Evolutionary conservation across 2,888 invertebrate species (phyloP).

Genomic region (Ennomos quercinarius): DNA sequence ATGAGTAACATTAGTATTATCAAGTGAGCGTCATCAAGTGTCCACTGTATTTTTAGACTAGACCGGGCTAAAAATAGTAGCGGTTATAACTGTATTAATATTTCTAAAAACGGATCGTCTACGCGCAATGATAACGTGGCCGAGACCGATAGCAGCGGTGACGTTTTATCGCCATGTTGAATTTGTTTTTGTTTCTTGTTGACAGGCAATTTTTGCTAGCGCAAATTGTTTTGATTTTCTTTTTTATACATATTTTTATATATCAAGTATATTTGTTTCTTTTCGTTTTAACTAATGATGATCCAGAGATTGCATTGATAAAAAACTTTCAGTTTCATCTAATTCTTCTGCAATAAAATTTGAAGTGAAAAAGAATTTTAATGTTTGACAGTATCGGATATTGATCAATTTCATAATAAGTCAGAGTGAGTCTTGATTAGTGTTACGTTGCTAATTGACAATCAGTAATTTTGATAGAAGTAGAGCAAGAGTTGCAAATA

Average conservation of each 20-base stretch:
- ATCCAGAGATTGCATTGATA: background rate
- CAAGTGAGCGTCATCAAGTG: conserved; percentile 77
- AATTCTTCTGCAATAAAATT: too few relatives aligned
- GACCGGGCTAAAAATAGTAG: conserved; percentile 83
- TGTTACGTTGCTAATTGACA: background rate
- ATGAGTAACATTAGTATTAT: conserved; percentile 80
- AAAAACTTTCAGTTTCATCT: too few relatives aligned
- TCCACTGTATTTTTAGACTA: conserved; percentile 81
- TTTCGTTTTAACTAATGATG: background rate
- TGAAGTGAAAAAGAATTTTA: too few relatives aligned
- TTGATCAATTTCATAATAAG: background rate
- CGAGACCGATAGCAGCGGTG: conserved; percentile 73
- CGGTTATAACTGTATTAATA: conserved; percentile 85
- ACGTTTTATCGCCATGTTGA: conserved; percentile 66
- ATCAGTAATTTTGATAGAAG: background rate
- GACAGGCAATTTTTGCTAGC: conserved; percentile 48
- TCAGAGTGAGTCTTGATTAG: background rate
- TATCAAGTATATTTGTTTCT: background rate
- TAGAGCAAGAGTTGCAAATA: conserved; percentile 1
- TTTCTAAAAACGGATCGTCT: conserved; percentile 85
- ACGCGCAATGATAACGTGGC: conserved; percentile 75
- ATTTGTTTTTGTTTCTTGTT: conserved; percentile 61
- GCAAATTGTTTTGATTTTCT: conserved; percentile 35
- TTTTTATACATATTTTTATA: too few relatives aligned
- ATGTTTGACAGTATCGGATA: too few relatives aligned